A percentile compares a stretch with the other conserved stretches of the same genome.
Conservation (phyloP, 1,140 invertebrate species). For the Charaxes varanes region DNA sequence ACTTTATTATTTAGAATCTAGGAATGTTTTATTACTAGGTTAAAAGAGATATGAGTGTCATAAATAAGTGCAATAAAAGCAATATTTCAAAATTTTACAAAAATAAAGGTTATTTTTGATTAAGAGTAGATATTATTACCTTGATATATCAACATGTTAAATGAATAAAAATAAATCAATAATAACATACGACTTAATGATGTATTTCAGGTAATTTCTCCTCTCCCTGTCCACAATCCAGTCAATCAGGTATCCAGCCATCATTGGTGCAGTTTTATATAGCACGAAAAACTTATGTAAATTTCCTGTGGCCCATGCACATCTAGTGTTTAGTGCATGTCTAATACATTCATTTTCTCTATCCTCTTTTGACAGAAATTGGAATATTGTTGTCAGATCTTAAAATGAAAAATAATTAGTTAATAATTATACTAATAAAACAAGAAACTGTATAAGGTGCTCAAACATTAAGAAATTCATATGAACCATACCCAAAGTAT, state of each 20-base stretch:
- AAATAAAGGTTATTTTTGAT: too few species aligned
- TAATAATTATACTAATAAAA: constrained; percentile 7
- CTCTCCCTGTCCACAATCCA: constrained; percentile 96
- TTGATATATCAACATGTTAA: constrained; percentile 4
- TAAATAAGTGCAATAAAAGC: too few species aligned
- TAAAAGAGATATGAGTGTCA: too few species aligned
- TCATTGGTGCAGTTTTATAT: constrained; percentile 90
- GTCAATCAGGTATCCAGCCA: constrained; percentile 97
- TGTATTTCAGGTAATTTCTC: constrained; percentile 90
- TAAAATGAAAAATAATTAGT: constrained; percentile 48
- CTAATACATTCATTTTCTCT: constrained; percentile 89
- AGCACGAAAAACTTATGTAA: constrained; percentile 94
- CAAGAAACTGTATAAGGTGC: neutral
- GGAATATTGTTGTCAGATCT: constrained; percentile 95
- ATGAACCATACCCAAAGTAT: constrained; percentile 87
- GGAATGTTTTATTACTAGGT: too few species aligned
- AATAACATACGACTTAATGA: constrained; percentile 96
- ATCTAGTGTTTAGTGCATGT: constrained; percentile 90
- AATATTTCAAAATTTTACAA: too few species aligned
- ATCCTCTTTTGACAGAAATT: constrained; percentile 84
- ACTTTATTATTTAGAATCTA: too few species aligned
- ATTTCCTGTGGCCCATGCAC: constrained; percentile 93
- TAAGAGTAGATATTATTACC: too few species aligned
- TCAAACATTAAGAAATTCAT: constrained; percentile 2
- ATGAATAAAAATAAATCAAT: constrained; percentile 22